Evolutionary conservation across 1,140 invertebrate species (phyloP), one percentile per base, ranked within the genome.

Genomic region (Stegodyphus mimosarum): DNA sequence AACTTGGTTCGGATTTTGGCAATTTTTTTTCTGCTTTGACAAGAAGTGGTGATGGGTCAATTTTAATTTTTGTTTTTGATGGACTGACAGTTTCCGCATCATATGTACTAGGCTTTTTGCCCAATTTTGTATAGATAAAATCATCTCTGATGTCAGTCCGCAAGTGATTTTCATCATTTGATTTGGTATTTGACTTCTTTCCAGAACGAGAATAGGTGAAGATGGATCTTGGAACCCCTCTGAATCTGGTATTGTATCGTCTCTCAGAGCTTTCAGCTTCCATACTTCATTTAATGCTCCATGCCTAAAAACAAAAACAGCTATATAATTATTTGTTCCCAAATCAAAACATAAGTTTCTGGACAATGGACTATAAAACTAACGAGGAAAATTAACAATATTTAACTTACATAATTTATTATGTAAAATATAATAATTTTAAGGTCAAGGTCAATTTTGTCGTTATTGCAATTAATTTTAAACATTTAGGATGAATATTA

Each of bases 231-330:
- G 83, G 83, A 50, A 86, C 83, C 48, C 83, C 83, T 64, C 83
- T 66, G 33, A 86, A 86, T 78, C 83, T 77, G 64, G 83, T 86
- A 52, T 86, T 86, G 33, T 86, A 86, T 64, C 83, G 33, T 63
- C 83, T 86, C 72, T 86, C 83, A 6, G 83, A 77, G 74, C 73
- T 78, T 64, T 78, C 72, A 48, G 81, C 60, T 76, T 84, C 81
- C 81, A 84, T 84, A 66, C 73, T 84, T 84, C 64, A 84, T 75
- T 84, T 84, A 84, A 55, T 75, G 52, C 72, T 84, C 81, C 81
- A 84, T 84, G 63, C 81, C 81, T 84, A 66, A 67, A 74, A 66
- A 2, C 2, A 67, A 73, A 52, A 73, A 52, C 70, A 33, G 33
- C 1, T 33, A 33, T 13, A 49, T 50, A 71, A 13, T n/a, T 11